phyloP scores from a whole-genome alignment of 2,888 invertebrate species.

The Macrophya annulata region DNA sequence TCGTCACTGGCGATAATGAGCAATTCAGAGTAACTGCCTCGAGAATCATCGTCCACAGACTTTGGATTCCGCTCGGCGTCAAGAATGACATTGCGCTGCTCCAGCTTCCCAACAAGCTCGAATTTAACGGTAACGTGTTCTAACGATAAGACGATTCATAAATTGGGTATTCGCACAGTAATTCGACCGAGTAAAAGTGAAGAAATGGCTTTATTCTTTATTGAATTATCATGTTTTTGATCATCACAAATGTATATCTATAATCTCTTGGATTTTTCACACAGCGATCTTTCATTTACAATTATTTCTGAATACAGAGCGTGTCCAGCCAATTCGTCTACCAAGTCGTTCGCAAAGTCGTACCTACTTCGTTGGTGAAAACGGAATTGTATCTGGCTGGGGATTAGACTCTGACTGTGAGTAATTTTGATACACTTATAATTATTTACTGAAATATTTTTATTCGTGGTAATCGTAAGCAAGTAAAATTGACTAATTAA shows the following conservation, averaged over 20 bases:
- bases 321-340: constrained; percentile 77
- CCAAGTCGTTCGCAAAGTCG: constrained; percentile 75
- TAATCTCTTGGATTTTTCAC: not conserved
- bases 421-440: constrained; percentile 22
- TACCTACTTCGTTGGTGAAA: constrained; percentile 74
- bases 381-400: constrained; percentile 80
- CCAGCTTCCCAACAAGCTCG: constrained; percentile 61
- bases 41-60: constrained; percentile 60
- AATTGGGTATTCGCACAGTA: not conserved
- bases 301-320: constrained; percentile 68
- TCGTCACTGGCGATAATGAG: constrained; percentile 51
- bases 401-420: constrained; percentile 76
- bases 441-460: not conserved
- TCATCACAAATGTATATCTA: not conserved
- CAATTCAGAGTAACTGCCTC: constrained; percentile 56
- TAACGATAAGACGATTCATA: not conserved
- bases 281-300: not conserved
- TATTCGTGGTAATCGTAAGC: not conserved
- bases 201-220: not conserved
- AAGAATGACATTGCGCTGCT: constrained; percentile 67
- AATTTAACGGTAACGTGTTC: constrained; percentile 57
- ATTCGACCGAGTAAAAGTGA: too few species aligned
- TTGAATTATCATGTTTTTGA: not conserved
- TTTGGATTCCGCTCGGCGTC: constrained; percentile 5
- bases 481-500: not conserved